These are phyloP conservation scores for Todiramphus saurophagus DNA, from an alignment of 2,113 vertebrate genomes.

Conservation along the genomic window DNA sequence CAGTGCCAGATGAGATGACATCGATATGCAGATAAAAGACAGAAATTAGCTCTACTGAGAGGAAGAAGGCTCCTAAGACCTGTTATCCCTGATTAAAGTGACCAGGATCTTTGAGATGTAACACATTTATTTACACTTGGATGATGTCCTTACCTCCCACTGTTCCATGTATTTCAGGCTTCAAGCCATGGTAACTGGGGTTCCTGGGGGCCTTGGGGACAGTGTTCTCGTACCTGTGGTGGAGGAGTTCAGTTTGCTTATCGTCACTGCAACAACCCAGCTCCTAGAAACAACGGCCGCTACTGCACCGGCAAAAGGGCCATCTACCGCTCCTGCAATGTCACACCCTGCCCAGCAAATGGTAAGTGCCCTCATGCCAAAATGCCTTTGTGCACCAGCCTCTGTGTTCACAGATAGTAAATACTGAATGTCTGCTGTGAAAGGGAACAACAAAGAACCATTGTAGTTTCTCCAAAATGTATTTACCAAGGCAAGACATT, in stretches of 20 bases:
- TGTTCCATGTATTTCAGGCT: constrained; percentile 74
- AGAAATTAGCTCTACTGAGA: background rate
- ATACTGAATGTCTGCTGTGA: background rate
- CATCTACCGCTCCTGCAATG: constrained; percentile 90
- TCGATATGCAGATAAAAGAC: background rate
- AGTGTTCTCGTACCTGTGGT: constrained; percentile 89
- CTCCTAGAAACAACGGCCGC: constrained; percentile 91
- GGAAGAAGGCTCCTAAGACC: background rate
- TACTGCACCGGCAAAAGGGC: constrained; percentile 96
- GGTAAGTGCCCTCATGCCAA: constrained; percentile 70
- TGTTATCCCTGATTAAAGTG: background rate
- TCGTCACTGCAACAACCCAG: constrained; percentile 95
- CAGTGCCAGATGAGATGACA: background rate
- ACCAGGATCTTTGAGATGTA: background rate
- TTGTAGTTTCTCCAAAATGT: background rate
- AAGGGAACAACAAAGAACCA: background rate
- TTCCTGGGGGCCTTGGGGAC: constrained; percentile 94
- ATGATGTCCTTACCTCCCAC: background rate
- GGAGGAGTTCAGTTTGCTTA: constrained; percentile 95
- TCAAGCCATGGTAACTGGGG: constrained; percentile 98
- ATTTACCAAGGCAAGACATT: background rate
- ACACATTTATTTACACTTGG: background rate
- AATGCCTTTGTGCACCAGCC: background rate
- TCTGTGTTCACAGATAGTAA: background rate
- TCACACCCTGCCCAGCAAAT: constrained; percentile 79